Base-by-base conservation (phyloP, 35 echinoderm and acorn worm genomes). In the Heliocidaris erythrogramma region DNA sequence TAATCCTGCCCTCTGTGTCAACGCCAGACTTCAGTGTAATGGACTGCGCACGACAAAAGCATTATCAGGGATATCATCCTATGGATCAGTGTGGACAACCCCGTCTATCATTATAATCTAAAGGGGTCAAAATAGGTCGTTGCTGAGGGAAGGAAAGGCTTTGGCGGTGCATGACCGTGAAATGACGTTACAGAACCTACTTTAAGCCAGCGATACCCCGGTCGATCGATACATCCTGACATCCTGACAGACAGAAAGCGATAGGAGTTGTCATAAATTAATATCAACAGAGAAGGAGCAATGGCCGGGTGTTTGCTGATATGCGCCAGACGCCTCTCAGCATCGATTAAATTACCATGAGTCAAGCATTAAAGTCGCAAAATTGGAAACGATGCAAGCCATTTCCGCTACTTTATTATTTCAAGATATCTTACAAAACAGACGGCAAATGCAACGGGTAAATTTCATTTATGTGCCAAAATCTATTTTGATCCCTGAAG, bases 331-430 rank as follows among this genome's bases (percentile, higher is more conserved):
- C 65, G 65, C 65, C 65, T 78, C 65, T 78, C 65, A 78, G 7
- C 65, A 78, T 78, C 65, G 65, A 78, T 78, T 78, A 78, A 21
- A 78, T 78, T 27, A 78, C 65, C 65, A 78, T 78, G 65, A 78
- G 18, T n/a, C 65, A 21, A 78, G 65, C 65, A 78, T 78, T n/a
- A 78, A 78, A 78, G 24, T 24, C 24, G 24, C 2, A 71, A n/a
- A 71, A 71, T 18, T 27, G 18, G n/a, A 1, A 78, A 78, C 65
- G 65, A 0, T 78, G 2, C 65, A 78, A 78, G 8, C 27, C n/a
- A n/a, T 78, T 78, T 78, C 5, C 65, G n/a, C 4, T 11, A 56
- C 10, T 9, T 53, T 56, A 12, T 42, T 42, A 13, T 11, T 10
- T 56, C 52, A 56, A 56, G 52, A 56, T 12, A 56, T 56, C 10